Evolutionary conservation across 2,797 vertebrate genomes (phyloP), one percentile per base, ranked within the genome.

Genomic region (Pseudochaenichthys georgianus): DNA sequence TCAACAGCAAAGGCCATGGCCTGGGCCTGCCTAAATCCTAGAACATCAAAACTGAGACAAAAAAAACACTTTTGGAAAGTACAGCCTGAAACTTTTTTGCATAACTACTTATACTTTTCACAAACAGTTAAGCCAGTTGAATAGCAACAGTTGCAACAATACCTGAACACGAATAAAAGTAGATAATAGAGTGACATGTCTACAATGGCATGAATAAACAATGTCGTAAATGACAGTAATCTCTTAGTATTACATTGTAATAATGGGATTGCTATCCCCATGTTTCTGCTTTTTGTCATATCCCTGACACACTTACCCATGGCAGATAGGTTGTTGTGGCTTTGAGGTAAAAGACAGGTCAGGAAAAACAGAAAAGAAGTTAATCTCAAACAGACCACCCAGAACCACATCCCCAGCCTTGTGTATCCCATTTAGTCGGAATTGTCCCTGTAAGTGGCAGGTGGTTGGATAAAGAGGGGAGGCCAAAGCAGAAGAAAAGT

Each of bases 1-100:
- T 94, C 85, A 43, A 94, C 80, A 38, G 92, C 89, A 80, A 93
- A 94, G 21, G 75, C 88, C 93, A 94, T 94, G 13, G 88, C 85
- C 77, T 84, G 79, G 13, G 81, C 92, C 13, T 84, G 76, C 38
- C 87, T 85, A 64, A 92, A 93, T 3, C 86, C 90, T 74, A 69
- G 42, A 59, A 82, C 64, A 43, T 92, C 78, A 79, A 94, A 90
- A 23, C 93, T 94, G 69, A 64, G n/a, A 71, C 3, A 70, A 16
- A 47, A 38, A 70, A 7, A 2, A 1, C 1, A 62, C 10, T 21
- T 10, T 64, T 62, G 11, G 60, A 23, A 38, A 23, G 54, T 7
- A 41, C 2, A 23, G 48, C 23, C 23, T 59, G 12, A 57, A 21
- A 28, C 82, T 41, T 15, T 45, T 1, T 51, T 51, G 4, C 13